Conservation (phyloP, 1,140 invertebrate species). For the Neotoxoptera formosana region DNA sequence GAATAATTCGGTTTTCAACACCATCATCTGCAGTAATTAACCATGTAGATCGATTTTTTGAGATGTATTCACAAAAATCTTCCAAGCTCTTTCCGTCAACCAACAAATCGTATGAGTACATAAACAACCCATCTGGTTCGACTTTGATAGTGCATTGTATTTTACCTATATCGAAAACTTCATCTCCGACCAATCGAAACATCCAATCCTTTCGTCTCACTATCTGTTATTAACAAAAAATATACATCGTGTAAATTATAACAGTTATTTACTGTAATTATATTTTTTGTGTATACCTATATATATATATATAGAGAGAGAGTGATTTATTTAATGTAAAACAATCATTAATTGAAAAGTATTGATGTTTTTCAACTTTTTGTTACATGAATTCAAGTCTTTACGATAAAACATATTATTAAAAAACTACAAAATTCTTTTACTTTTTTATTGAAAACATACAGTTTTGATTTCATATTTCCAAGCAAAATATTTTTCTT, state of each 20-base stretch:
- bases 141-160: conserved; percentile 67
- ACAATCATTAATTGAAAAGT: too few relatives aligned
- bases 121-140: conserved; percentile 80
- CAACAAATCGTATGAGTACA: conserved; percentile 78
- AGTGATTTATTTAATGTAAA: too few relatives aligned
- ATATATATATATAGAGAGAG: too few relatives aligned
- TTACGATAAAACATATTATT: too few relatives aligned
- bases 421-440: too few relatives aligned
- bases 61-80: conserved; percentile 80
- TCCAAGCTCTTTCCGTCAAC: conserved; percentile 79
- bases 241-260: not conserved
- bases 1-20: conserved; percentile 69
- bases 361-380: too few relatives aligned
- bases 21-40: conserved; percentile 65
- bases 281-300: too few relatives aligned
- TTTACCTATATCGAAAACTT: conserved; percentile 67
- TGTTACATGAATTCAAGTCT: too few relatives aligned
- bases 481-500: too few relatives aligned
- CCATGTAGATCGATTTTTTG: conserved; percentile 75
- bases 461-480: too few relatives aligned
- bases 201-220: conserved; percentile 77
- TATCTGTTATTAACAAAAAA: conserved; percentile 16
- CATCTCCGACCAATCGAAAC: conserved; percentile 84
- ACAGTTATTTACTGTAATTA: too few relatives aligned
- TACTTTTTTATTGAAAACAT: too few relatives aligned